Evolutionary conservation across 2,113 vertebrate species (phyloP), one percentile per base, ranked within the genome.

Genomic region (Pycnonotus jocosus): DNA sequence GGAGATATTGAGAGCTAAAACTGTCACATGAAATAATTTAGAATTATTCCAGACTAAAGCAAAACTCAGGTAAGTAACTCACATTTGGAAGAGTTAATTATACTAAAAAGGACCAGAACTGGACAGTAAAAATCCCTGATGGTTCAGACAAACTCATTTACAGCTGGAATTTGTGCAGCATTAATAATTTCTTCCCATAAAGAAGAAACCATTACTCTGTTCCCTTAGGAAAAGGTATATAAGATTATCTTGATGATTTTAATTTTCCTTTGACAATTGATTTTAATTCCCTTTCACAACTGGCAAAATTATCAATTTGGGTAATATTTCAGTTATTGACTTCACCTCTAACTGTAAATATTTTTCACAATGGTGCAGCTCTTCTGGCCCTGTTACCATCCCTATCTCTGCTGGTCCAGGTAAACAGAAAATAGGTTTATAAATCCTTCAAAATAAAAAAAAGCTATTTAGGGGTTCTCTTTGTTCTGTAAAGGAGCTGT

Each of bases 1-100:
- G 33, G 44, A 23, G 27, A 10, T 53, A n/a, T 28, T 35, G 30
- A n/a, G 33, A 61, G 11, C 44, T 15, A 53, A 68, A 17, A 23
- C 6, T 35, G 12, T 2, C 18, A 12, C 0, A 0, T 25, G 37
- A n/a, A 64, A 50, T 50, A 33, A 72, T 57, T 78, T 3, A 44
- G 35, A 23, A 17, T 70, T 86, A 86, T 50, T 57, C 37, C 58
- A 44, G 24, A n/a, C 42, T 94, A 9, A 76, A 68, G 15, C 23
- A 83, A 77, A 76, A 44, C 13, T 11, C 53, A 79, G 31, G 19
- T 73, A 42, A 47, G 10, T 56, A 64, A 25, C 45, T 85, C 22
- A 37, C 5, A n/a, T 21, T 1, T 79, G 6, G 21, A 71, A 28
- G 7, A 16, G 11, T 19, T 62, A 38, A 50, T 47, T 38, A n/a